Conservation (phyloP, 1,140 invertebrate genomes). For the Meteorus sp. region DNA sequence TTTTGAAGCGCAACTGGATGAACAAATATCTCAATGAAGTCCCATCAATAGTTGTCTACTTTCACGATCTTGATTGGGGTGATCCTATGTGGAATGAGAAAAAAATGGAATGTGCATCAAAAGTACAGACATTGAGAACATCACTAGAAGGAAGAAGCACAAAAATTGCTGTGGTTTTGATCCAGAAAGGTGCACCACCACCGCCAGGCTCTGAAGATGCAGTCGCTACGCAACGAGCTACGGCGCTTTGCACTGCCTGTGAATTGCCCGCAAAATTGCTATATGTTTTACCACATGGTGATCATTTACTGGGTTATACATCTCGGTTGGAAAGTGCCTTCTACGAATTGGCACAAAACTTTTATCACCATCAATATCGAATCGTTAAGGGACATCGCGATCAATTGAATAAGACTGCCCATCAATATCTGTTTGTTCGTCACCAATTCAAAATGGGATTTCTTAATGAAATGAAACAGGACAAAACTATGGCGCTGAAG, state of each 20-base stretch:
- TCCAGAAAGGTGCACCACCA: constrained; percentile 77
- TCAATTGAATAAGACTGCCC: constrained; percentile 88
- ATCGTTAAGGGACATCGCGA: constrained; percentile 86
- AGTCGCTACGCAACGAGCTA: constrained; percentile 83
- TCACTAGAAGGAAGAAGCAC: constrained; percentile 78
- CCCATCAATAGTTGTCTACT: constrained; percentile 90
- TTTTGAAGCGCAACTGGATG: constrained; percentile 95
- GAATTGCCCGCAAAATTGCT: constrained; percentile 90
- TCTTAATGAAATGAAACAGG: constrained; percentile 90
- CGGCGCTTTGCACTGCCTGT: constrained; percentile 85
- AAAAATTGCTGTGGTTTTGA: constrained; percentile 85
- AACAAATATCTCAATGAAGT: constrained; percentile 88
- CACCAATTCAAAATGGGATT: constrained; percentile 99
- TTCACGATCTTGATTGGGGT: constrained; percentile 97
- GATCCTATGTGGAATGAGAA: constrained; percentile 92
- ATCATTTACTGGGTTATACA: constrained; percentile 82
- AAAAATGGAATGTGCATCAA: constrained; percentile 87
- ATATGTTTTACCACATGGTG: constrained; percentile 85
- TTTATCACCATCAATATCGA: constrained; percentile 89
- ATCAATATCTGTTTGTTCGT: constrained; percentile 89
- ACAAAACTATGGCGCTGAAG: constrained; percentile 86
- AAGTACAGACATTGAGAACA: constrained; percentile 81
- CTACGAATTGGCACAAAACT: constrained; percentile 87
- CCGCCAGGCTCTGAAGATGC: constrained; percentile 83
- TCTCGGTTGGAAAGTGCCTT: constrained; percentile 89